Evolutionary conservation across 1,140 invertebrate species (phyloP).

Genomic region (Probaryconus sp.): DNA sequence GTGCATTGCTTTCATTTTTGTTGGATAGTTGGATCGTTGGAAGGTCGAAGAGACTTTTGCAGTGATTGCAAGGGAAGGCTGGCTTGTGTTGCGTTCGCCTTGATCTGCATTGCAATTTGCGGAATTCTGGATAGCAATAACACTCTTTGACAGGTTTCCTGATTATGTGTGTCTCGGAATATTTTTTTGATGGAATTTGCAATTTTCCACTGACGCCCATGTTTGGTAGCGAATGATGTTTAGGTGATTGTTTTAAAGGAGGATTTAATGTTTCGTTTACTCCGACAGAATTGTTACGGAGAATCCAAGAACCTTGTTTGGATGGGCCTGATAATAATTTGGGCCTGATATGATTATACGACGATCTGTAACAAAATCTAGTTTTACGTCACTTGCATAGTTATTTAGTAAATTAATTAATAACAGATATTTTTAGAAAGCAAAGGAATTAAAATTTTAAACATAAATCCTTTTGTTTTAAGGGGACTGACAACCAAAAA

Average conservation of each 20-base stretch:
- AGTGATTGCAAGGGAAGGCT: constrained; percentile 37
- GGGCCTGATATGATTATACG: constrained; percentile 14
- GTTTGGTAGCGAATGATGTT: constrained; percentile 15
- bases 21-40: constrained; percentile 1
- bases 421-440: too few relatives aligned
- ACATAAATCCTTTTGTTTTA: too few relatives aligned
- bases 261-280: constrained; percentile 38
- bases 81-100: constrained; percentile 38
- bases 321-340: background rate
- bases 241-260: constrained; percentile 15
- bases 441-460: too few relatives aligned
- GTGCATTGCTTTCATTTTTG: constrained; percentile 1
- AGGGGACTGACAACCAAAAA: too few relatives aligned
- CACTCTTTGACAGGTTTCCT: constrained; percentile 68
- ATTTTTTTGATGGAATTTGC: constrained; percentile 63
- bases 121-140: constrained; percentile 63
- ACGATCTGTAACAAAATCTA: constrained; percentile 42
- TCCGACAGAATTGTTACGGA: constrained; percentile 56
- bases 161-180: constrained; percentile 12
- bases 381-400: too few relatives aligned
- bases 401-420: too few relatives aligned
- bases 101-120: constrained; percentile 47
- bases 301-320: constrained; percentile 38
- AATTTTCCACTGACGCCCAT: constrained; percentile 51
- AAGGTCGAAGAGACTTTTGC: constrained; percentile 40